These are phyloP conservation scores for Papilio helenus DNA, from an alignment of 1,140 invertebrate genomes.

Conservation along the genomic window DNA sequence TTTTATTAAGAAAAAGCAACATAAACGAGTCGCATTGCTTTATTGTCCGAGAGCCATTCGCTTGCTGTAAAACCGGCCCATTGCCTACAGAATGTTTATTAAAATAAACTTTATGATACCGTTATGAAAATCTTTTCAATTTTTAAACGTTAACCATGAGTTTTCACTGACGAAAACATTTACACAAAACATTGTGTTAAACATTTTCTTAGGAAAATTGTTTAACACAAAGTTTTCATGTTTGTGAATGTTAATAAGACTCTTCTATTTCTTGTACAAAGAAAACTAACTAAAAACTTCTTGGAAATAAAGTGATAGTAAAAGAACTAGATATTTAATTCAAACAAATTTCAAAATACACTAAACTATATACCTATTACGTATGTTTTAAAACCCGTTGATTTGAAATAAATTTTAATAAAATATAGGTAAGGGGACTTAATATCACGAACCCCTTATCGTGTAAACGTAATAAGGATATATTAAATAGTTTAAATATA, in stretches of 20 bases:
- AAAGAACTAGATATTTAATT: too few species aligned
- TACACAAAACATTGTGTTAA: neutral
- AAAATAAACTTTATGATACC: slow-evolving; percentile 16
- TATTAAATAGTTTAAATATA: neutral
- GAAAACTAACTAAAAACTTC: too few species aligned
- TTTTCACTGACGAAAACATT: neutral
- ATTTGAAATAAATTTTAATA: neutral
- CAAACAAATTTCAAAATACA: too few species aligned
- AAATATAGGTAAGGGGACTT: neutral
- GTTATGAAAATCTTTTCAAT: slow-evolving; percentile 15
- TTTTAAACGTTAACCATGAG: neutral
- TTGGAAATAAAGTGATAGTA: too few species aligned
- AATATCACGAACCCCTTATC: neutral
- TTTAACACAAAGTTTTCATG: too few species aligned
- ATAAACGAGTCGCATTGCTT: slow-evolving; percentile 13
- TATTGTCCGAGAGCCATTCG: slow-evolving; percentile 21
- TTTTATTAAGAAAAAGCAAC: slow-evolving; percentile 18
- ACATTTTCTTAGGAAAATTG: too few species aligned
- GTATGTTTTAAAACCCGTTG: neutral
- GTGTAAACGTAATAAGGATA: neutral
- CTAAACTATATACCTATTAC: neutral
- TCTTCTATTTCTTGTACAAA: too few species aligned
- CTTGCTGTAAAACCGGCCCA: slow-evolving; percentile 14
- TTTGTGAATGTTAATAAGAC: too few species aligned
- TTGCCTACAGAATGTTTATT: slow-evolving; percentile 23